These are phyloP conservation scores for Ciconia stormi DNA, from an alignment of 2,113 vertebrate genomes.

Conservation along the genomic window DNA sequence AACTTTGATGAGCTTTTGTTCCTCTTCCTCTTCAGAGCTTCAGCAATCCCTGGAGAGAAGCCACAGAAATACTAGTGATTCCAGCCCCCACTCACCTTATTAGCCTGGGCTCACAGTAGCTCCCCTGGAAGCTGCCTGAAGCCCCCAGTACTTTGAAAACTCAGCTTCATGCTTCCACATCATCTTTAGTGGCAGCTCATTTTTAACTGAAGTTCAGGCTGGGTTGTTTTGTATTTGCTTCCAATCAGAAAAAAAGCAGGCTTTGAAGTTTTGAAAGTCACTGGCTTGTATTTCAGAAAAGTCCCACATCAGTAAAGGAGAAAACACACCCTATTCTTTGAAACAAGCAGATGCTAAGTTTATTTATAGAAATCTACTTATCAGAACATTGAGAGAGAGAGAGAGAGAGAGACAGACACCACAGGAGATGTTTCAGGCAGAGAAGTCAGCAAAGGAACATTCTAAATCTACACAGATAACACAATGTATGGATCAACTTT, in stretches of 20 bases:
- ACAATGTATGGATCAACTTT: accelerated
- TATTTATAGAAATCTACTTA: background rate
- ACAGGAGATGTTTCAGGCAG: background rate
- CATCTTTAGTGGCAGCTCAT: background rate
- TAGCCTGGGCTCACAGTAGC: background rate
- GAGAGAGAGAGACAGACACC: background rate
- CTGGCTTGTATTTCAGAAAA: background rate
- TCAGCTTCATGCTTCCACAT: background rate
- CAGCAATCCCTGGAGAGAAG: background rate
- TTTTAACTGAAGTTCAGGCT: background rate
- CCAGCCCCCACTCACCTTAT: background rate
- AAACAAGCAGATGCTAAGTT: background rate
- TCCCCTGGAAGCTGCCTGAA: background rate
- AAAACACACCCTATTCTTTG: background rate
- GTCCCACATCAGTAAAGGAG: background rate
- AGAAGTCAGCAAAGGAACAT: background rate
- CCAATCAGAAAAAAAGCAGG: background rate
- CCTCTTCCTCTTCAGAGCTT: background rate
- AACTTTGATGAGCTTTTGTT: background rate
- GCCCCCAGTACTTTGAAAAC: accelerated
- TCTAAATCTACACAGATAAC: background rate
- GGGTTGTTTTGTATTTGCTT: background rate
- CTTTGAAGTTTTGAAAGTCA: background rate
- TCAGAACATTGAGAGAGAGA: background rate
- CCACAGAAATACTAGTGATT: background rate